These are phyloP conservation scores for Dipodomys ordii DNA, from an alignment of 2,113 vertebrate species.

Conservation along the genomic window DNA sequence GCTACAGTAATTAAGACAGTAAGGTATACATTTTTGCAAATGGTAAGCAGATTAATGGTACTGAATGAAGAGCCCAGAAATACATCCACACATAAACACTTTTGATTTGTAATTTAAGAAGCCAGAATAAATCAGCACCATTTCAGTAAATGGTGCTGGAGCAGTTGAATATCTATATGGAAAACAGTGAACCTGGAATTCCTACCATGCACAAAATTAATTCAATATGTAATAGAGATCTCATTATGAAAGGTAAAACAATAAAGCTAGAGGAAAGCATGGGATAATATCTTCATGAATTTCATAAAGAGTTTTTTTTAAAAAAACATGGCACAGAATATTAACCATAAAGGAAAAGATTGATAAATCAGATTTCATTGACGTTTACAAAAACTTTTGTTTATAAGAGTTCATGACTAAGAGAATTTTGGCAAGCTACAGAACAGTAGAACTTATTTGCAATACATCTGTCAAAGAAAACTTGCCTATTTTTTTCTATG, in stretches of 20 bases:
- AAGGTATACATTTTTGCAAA: background rate
- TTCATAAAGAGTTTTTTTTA: slow-evolving; percentile 29
- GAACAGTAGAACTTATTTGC: slow-evolving; percentile 72
- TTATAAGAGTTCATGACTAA: slow-evolving; percentile 68
- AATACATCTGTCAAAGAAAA: slow-evolving; percentile 67
- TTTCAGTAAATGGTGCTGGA: slow-evolving; percentile 46
- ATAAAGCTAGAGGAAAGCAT: slow-evolving; percentile 57
- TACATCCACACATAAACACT: background rate
- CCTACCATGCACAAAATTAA: slow-evolving; percentile 54
- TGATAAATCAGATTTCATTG: slow-evolving; percentile 64
- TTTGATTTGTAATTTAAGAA: slow-evolving; percentile 49
- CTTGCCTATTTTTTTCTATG: slow-evolving; percentile 57
- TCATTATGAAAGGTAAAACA: slow-evolving; percentile 68
- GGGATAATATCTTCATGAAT: slow-evolving; percentile 56
- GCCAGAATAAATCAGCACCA: slow-evolving; percentile 53
- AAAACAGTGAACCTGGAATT: slow-evolving; percentile 59
- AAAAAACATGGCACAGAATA: background rate
- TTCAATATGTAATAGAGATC: slow-evolving; percentile 57
- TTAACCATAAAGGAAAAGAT: slow-evolving; percentile 48
- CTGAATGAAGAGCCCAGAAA: background rate
- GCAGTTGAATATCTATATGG: slow-evolving; percentile 49
- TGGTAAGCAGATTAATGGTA: slow-evolving; percentile 10
- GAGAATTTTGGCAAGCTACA: slow-evolving; percentile 61
- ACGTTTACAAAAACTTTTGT: slow-evolving; percentile 64
- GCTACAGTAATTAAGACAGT: slow-evolving; percentile 10